Evolutionary conservation across 53 echinoderm and acorn worm genomes (phyloP).

Genomic region (Echinarachnius parma): DNA sequence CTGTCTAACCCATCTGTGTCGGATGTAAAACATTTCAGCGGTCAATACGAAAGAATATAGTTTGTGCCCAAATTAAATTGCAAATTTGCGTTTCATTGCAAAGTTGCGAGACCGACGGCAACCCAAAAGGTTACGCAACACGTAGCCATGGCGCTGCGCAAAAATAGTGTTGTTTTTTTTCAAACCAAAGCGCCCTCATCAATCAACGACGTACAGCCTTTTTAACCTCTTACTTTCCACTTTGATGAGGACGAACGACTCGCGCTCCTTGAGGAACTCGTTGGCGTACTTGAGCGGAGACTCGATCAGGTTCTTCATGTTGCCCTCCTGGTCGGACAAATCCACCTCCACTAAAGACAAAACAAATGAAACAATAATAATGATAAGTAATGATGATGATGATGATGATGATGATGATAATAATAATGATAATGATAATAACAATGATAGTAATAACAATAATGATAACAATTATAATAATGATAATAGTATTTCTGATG

Average conservation of each 20-base stretch:
- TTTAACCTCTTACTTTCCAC: slow-evolving; percentile 94
- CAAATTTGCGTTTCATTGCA: no score
- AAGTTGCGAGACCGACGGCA: no score
- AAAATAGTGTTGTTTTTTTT: no score
- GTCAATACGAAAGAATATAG: no score
- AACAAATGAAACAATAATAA: background rate
- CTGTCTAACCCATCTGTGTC: no score
- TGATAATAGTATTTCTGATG: background rate
- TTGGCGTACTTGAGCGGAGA: slow-evolving; percentile 78
- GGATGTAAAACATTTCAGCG: no score
- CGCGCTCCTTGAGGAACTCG: slow-evolving; percentile 82
- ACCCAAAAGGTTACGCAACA: no score
- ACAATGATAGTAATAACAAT: slow-evolving; percentile 5
- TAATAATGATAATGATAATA: slow-evolving; percentile 7
- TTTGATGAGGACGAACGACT: slow-evolving; percentile 70
- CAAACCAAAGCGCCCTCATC: no score
- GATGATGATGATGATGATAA: slow-evolving; percentile 1
- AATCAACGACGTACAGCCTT: no score
- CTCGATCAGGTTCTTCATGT: slow-evolving; percentile 75
- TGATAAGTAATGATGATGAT: background rate
- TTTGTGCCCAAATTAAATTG: no score
- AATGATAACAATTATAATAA: slow-evolving; percentile 10
- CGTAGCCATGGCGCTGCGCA: no score
- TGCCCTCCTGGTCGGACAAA: slow-evolving; percentile 82
- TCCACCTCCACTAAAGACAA: slow-evolving; percentile 76